Base-by-base conservation (phyloP, 2,797 vertebrate species). In the Clarias pachynema region DNA sequence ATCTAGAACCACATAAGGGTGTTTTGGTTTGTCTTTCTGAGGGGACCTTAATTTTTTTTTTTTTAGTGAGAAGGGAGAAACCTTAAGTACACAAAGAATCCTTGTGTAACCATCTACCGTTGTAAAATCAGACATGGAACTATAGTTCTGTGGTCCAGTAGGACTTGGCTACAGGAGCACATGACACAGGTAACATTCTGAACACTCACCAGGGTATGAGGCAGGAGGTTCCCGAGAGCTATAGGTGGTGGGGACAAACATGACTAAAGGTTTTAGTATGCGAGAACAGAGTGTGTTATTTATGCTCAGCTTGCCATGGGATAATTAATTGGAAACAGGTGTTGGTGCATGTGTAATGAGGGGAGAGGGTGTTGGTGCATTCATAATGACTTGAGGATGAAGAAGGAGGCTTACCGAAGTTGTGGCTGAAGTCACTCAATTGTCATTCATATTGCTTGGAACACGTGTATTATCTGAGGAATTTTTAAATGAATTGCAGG, bases 241-340 rank as follows among this genome's bases (percentile, higher is more conserved):
- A 10, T 22, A 63, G 73, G 63, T 34, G 53, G 24, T 84, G 26
- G 26, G 34, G 34, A 70, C 15, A 63, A 77, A 86, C 66, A 83
- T 37, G 59, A 44, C 7, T 37, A 26, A 26, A 59, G 34, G 56
- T 83, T 79, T 86, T 73, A 83, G 65, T 72, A 79, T 69, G 40
- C 81, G 57, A 69, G 66, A 69, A 62, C 2, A 31, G 40, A 56
- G 24, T 63, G 81, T 73, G 62, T 86, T 79, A 83, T 83, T 79
- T 83, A 83, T 73, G 81, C 85, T 73, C 81, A 86, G 85, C 85
- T 86, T 79, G 81, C 68, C 40, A 72, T 86, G 75, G 81, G 66
- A 83, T 86, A 86, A 86, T 86, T 83, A 86, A 86, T 86, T 79
- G 74, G 85, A 83, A 86, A 83, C 85, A 86, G 85, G 74, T 86